Percentiles rank a stretch among this genome's conserved stretches.
These are phyloP conservation scores for Nothoprocta perdicaria DNA, from an alignment of 2,113 vertebrate genomes.

Conservation along the genomic window DNA sequence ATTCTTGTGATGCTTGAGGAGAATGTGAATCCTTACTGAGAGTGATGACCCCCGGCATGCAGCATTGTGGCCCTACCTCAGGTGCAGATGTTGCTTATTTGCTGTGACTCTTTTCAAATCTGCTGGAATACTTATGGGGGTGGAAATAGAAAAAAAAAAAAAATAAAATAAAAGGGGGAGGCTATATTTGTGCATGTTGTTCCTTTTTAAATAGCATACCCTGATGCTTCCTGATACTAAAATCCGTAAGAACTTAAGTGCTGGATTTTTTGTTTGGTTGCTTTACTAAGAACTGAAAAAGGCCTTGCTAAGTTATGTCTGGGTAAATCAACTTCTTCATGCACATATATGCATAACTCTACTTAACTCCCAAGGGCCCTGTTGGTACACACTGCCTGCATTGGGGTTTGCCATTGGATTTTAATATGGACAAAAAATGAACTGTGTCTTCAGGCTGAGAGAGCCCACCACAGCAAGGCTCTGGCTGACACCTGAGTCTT, in stretches of 20 bases:
- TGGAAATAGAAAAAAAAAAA: background rate
- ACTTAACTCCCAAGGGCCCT: background rate
- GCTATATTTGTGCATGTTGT: background rate
- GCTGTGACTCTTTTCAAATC: background rate
- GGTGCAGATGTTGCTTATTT: background rate
- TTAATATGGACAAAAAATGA: background rate
- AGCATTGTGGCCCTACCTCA: background rate
- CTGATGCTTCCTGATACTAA: background rate
- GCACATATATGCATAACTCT: too few species aligned
- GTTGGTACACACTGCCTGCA: accelerated
- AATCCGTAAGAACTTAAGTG: background rate
- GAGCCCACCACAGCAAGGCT: background rate
- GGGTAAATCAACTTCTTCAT: background rate
- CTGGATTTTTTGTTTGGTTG: background rate
- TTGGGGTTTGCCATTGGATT: background rate
- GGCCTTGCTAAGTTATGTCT: background rate
- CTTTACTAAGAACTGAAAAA: background rate
- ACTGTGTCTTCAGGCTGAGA: background rate
- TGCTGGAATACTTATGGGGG: background rate
- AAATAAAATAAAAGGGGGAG: too few species aligned
- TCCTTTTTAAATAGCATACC: background rate
- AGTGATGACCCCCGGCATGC: background rate
- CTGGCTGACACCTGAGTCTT: background rate
- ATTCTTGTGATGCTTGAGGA: background rate
- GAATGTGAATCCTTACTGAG: background rate